Evolutionary conservation across 2,888 invertebrate genomes (phyloP).

Genomic region (Euplagia quadripunctaria): DNA sequence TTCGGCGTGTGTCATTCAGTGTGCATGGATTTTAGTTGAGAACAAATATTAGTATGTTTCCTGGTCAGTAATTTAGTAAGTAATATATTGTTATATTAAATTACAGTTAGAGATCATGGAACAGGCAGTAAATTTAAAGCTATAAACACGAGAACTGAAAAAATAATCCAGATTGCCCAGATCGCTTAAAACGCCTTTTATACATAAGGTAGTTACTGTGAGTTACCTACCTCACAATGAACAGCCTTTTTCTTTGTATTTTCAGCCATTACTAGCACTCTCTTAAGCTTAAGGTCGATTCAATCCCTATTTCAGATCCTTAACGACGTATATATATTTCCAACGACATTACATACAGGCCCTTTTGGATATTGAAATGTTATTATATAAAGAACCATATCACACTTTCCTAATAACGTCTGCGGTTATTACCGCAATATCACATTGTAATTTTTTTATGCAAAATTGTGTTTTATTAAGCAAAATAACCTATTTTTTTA

Average conservation of each 20-base stretch:
- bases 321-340: conserved; percentile 30
- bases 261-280: conserved; percentile 42
- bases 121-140: no score
- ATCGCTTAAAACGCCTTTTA: conserved; percentile 33
- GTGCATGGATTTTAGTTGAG: not conserved
- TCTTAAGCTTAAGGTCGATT: conserved; percentile 47
- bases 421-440: conserved; percentile 12
- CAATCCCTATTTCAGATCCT: conserved; percentile 37
- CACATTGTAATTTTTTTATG: conserved; percentile 17
- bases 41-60: not conserved
- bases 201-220: conserved; percentile 32
- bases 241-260: conserved; percentile 47
- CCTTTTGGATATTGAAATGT: conserved; percentile 27
- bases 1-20: conserved; percentile 32
- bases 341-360: conserved; percentile 24
- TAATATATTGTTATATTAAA: not conserved
- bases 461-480: conserved; percentile 51
- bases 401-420: conserved; percentile 37
- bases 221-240: conserved; percentile 44
- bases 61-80: not conserved
- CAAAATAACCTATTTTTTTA: conserved; percentile 52
- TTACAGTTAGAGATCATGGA: no score
- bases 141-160: not conserved
- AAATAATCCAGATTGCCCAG: conserved; percentile 8
- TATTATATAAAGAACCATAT: conserved; percentile 34